Conservation (phyloP, 2,797 vertebrate genomes). For the Buceros bicornis region DNA sequence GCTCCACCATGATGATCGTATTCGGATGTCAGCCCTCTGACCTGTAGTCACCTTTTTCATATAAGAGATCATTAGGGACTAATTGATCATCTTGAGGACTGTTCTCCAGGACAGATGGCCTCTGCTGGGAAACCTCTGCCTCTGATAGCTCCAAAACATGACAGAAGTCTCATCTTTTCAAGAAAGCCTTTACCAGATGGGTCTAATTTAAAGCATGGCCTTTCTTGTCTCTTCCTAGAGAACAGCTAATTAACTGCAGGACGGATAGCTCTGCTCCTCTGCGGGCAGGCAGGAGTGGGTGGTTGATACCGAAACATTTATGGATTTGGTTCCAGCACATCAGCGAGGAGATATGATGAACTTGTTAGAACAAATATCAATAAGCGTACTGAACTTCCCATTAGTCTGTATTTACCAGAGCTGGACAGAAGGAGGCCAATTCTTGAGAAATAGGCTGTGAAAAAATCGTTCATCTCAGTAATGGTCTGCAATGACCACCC, state of each 20-base stretch:
- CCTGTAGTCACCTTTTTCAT: not conserved
- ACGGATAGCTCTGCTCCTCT: not conserved
- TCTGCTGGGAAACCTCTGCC: not conserved
- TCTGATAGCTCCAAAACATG: not conserved
- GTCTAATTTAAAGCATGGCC: not conserved
- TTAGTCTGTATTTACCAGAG: not conserved
- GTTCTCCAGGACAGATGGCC: not conserved
- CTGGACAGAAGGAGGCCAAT: not conserved
- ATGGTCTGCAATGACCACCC: not conserved
- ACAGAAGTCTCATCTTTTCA: not conserved
- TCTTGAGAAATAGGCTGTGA: not conserved
- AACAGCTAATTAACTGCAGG: not conserved
- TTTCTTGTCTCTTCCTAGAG: not conserved
- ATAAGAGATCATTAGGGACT: not conserved
- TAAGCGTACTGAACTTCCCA: not conserved
- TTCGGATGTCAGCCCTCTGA: not conserved
- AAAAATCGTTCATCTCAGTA: not conserved
- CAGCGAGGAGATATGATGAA: not conserved
- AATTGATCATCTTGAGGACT: not conserved
- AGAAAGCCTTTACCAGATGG: not conserved
- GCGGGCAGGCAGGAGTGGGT: not conserved
- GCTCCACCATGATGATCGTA: fast-evolving
- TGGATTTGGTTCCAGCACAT: not conserved
- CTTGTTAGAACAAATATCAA: not conserved
- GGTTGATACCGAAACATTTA: not conserved